Base-by-base conservation (phyloP, 2,888 invertebrate genomes). In the Pogonocherus hispidulus region DNA sequence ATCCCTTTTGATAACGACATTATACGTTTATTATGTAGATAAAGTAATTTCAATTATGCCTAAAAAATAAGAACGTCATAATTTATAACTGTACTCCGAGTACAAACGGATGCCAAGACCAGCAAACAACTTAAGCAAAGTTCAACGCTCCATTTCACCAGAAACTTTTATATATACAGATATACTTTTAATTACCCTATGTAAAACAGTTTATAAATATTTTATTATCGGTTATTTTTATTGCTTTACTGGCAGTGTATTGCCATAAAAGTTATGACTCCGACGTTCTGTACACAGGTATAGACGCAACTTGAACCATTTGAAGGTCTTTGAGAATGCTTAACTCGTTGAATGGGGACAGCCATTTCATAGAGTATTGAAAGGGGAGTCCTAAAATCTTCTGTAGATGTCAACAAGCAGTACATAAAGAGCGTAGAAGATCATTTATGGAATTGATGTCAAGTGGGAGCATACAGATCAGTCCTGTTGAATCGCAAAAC, bases 161-260 rank as follows among this genome's bases (percentile, higher is more conserved):
- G 52, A 27, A 47, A 14, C 8, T 22, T 14, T 23, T 52, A 23
- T 52, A 23, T 52, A 23, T 16, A 52, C 22, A 52, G 23, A 52
- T 52, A 14, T 16, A 16, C n/a, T 49, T 52, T 52, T 52, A 27
- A 52, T 27, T 52, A 27, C 11, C 52, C 49, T 20, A 52, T 52
- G 52, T 41, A 16, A 14, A 41, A 41, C 41, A 14, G 14, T 41
- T 41, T 41, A 14, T n/a, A 52, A 52, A n/a, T 22, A 14, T 52
- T 52, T 52, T 52, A 52, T 5, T 52, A 23, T 14, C 16, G n/a
- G 4, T 52, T 23, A 52, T 23, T 52, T 52, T 52, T 23, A 52
- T 22, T 52, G 11, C 27, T 23, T 18, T 37, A 41, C 56, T 22
- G 41, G 14, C 22, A n/a, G 3, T 56, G 41, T 56, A 56, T 41